Percentiles rank a stretch among this genome's conserved stretches.
Evolutionary conservation across 2,113 vertebrate genomes (phyloP).

Genomic region (Entelurus aequoreus): DNA sequence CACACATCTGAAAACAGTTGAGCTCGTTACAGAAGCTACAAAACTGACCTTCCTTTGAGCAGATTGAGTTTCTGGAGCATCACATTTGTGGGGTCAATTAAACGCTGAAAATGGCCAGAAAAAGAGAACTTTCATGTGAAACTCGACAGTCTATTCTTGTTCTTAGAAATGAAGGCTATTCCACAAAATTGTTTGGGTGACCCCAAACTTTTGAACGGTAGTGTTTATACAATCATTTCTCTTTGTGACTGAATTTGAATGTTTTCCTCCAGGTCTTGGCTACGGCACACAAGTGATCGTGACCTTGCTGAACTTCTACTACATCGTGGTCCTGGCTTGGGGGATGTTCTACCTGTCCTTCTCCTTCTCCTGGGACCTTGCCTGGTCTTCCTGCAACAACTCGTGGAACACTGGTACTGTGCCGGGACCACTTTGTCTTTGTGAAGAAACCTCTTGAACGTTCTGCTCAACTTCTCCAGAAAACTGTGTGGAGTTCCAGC

Average conservation of each 20-base stretch:
- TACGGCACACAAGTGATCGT: slow-evolving; percentile 87
- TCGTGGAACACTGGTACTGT: slow-evolving; percentile 81
- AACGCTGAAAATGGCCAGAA: too few species aligned
- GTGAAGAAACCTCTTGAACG: background rate
- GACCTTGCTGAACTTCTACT: slow-evolving; percentile 82
- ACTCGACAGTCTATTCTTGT: too few species aligned
- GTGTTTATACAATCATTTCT: background rate
- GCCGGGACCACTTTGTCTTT: background rate
- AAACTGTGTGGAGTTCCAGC: slow-evolving; percentile 64
- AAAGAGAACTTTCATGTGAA: too few species aligned
- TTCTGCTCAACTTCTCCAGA: slow-evolving; percentile 20
- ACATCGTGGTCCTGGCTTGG: slow-evolving; percentile 92
- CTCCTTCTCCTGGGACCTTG: slow-evolving; percentile 81
- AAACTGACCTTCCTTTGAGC: too few species aligned
- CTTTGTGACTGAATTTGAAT: background rate
- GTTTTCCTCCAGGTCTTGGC: slow-evolving; percentile 72
- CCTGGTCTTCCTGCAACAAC: slow-evolving; percentile 85
- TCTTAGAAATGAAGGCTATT: too few species aligned
- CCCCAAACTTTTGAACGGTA: too few species aligned
- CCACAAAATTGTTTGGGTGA: too few species aligned
- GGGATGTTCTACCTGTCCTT: slow-evolving; percentile 88
- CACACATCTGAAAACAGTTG: too few species aligned
- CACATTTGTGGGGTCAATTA: too few species aligned
- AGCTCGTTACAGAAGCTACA: too few species aligned
- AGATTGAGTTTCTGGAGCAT: too few species aligned